These are phyloP conservation scores for Chironomus tentans DNA, from an alignment of 2,888 invertebrate genomes.

Conservation along the genomic window DNA sequence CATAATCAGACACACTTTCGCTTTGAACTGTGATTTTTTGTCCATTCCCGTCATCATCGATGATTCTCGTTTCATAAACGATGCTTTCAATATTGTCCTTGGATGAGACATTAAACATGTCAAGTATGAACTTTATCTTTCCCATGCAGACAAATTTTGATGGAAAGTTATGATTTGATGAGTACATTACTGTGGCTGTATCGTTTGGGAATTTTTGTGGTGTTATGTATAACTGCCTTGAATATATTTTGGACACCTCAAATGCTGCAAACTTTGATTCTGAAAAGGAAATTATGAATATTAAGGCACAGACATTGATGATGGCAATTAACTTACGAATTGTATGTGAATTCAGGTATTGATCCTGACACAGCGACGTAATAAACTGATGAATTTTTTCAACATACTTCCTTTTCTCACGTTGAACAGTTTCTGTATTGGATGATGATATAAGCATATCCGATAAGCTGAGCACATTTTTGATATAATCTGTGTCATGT, in stretches of 20 bases:
- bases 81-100: background rate
- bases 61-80: slow-evolving; percentile 3
- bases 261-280: background rate
- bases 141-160: slow-evolving; percentile 6
- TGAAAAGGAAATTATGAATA: background rate
- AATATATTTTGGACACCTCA: slow-evolving; percentile 10
- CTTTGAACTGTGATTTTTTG: background rate
- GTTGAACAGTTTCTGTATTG: background rate
- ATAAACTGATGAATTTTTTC: slow-evolving; percentile 10
- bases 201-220: background rate
- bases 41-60: background rate
- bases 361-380: background rate
- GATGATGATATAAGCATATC: slow-evolving; percentile 6
- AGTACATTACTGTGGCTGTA: background rate
- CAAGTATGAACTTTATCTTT: background rate
- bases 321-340: background rate
- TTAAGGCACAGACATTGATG: background rate
- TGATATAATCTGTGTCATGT: slow-evolving; percentile 3
- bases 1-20: background rate
- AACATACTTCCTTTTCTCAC: background rate
- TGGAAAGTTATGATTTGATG: background rate
- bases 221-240: background rate
- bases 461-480: slow-evolving; percentile 7
- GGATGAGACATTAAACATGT: background rate
- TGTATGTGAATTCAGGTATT: background rate